Evolutionary conservation across 1,140 invertebrate species (phyloP).

Genomic region (Bombus pascuorum): DNA sequence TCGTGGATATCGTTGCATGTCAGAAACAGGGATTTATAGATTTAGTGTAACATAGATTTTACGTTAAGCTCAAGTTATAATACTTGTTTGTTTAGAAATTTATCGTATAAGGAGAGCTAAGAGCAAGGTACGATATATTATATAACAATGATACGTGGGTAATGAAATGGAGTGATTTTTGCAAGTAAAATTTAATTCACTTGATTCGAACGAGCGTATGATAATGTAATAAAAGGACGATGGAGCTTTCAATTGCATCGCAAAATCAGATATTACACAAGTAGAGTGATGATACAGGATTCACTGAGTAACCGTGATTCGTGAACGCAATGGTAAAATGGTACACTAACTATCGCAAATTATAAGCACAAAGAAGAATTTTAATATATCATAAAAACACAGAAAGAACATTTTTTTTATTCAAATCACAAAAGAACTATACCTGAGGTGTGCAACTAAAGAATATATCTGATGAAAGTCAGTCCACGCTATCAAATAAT

Average conservation of each 20-base stretch:
- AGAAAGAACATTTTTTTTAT: no score
- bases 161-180: neutral
- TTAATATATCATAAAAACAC: no score
- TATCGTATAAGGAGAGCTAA: neutral
- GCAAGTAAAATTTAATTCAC: neutral
- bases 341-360: no score
- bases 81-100: neutral
- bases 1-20: no score
- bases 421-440: no score
- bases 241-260: neutral
- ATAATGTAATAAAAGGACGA: neutral
- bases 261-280: neutral
- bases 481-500: no score
- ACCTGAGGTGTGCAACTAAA: no score
- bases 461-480: no score
- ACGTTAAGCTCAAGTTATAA: neutral
- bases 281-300: neutral
- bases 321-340: no score
- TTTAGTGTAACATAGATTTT: neutral
- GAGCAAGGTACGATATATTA: neutral
- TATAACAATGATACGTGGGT: neutral
- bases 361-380: no score
- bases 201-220: neutral
- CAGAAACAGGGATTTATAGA: neutral
- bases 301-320: neutral